A percentile compares a stretch with the other conserved stretches of the same genome.
Conservation (phyloP, 1,140 invertebrate genomes). For the Nylanderia fulva region DNA sequence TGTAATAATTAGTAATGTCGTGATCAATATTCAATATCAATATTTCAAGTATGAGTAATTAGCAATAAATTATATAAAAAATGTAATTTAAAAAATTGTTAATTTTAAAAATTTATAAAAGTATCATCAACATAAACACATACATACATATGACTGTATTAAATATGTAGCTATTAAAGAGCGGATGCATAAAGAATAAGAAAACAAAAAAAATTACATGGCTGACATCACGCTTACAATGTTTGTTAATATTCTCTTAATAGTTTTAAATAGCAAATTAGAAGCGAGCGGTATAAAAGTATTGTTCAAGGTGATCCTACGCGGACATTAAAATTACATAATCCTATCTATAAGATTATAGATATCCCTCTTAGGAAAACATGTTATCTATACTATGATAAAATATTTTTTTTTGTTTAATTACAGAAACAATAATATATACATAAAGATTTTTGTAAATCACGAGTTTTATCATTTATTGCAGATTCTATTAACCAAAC, state of each 20-base stretch:
- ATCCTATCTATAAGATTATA: neutral
- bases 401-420: neutral
- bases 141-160: neutral
- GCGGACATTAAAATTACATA: conserved; percentile 45
- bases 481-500: neutral
- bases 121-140: neutral
- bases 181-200: neutral
- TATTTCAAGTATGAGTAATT: neutral
- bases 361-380: conserved; percentile 6
- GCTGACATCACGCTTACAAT: neutral
- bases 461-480: neutral
- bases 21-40: neutral
- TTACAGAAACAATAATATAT: neutral
- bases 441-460: neutral
- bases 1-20: neutral
- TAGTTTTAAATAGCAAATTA: neutral
- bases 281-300: neutral
- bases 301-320: conserved; percentile 20
- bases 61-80: neutral
- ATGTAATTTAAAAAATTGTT: no score
- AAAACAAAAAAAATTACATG: neutral
- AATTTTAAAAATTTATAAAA: no score
- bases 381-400: neutral
- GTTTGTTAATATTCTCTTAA: conserved; percentile 39
- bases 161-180: neutral